Evolutionary conservation across 2,888 invertebrate species (phyloP).

Genomic region (Melipona bicolor): DNA sequence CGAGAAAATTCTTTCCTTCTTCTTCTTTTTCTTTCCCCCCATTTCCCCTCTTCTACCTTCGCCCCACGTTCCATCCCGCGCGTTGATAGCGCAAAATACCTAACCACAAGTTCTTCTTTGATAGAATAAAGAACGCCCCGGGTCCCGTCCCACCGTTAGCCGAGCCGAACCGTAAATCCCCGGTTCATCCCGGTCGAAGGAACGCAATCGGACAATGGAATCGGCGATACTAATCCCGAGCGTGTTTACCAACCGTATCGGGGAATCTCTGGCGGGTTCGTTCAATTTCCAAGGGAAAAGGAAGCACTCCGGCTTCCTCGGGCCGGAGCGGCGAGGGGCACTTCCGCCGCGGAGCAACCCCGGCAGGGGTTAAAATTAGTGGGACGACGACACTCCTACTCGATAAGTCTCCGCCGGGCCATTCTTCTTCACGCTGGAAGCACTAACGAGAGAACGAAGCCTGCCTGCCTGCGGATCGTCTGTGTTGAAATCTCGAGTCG

Average conservation of each 20-base stretch:
- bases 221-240: conserved; percentile 52
- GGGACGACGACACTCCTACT: conserved; percentile 56
- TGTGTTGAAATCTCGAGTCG: neutral
- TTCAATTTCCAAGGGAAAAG: conserved; percentile 41
- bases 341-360: conserved; percentile 19
- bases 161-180: conserved; percentile 50
- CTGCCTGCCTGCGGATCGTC: conserved; percentile 13
- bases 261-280: conserved; percentile 41
- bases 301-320: conserved; percentile 15
- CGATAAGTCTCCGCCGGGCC: conserved; percentile 65
- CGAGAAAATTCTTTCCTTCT: neutral
- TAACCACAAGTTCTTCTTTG: conserved; percentile 46
- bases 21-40: too few relatives aligned
- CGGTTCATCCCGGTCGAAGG: conserved; percentile 41
- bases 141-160: conserved; percentile 18
- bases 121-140: conserved; percentile 51
- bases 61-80: neutral
- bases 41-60: too few relatives aligned
- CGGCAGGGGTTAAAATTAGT: conserved; percentile 63
- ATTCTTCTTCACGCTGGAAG: conserved; percentile 59
- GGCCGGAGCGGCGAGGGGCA: conserved; percentile 10
- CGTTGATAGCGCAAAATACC: conserved; percentile 28
- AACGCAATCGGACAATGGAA: conserved; percentile 57
- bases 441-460: conserved; percentile 49
- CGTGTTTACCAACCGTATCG: conserved; percentile 57